These are phyloP conservation scores for Leptothorax acervorum DNA, from an alignment of 2,888 invertebrate species.

Conservation along the genomic window DNA sequence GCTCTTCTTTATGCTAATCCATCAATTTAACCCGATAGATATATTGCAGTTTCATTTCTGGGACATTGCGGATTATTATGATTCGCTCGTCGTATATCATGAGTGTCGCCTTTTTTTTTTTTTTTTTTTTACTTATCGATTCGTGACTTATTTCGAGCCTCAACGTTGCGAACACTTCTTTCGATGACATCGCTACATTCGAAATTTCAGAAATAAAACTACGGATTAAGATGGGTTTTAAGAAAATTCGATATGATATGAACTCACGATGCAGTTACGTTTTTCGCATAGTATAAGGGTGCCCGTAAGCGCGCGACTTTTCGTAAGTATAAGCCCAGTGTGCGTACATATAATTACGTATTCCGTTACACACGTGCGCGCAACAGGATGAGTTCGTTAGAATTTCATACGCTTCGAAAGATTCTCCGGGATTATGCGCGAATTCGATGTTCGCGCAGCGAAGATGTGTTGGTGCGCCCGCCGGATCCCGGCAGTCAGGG, in stretches of 20 bases:
- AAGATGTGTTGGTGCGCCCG: constrained; percentile 35
- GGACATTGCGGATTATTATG: constrained; percentile 30
- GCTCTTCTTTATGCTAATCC: constrained; percentile 52
- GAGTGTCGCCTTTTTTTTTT: neutral
- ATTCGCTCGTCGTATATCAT: constrained; percentile 40
- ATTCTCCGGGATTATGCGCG: constrained; percentile 55
- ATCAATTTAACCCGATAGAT: constrained; percentile 47
- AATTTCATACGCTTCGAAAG: constrained; percentile 56
- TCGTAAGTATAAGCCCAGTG: constrained; percentile 13
- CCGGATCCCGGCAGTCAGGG: neutral
- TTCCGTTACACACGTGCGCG: constrained; percentile 50
- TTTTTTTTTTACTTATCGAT: constrained; percentile 14
- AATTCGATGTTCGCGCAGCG: constrained; percentile 52
- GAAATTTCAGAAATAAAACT: constrained; percentile 12
- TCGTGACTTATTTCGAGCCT: constrained; percentile 10
- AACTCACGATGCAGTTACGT: neutral
- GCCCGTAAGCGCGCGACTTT: neutral
- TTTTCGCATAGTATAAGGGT: neutral
- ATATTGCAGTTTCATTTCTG: constrained; percentile 33
- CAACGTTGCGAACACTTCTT: neutral
- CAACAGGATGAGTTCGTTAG: constrained; percentile 54
- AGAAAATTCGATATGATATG: neutral
- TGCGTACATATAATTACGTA: constrained; percentile 37
- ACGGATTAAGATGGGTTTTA: constrained; percentile 5
- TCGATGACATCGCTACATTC: neutral